Evolutionary conservation across 2,113 vertebrate species (phyloP).

Genomic region (Myotis brandtii): DNA sequence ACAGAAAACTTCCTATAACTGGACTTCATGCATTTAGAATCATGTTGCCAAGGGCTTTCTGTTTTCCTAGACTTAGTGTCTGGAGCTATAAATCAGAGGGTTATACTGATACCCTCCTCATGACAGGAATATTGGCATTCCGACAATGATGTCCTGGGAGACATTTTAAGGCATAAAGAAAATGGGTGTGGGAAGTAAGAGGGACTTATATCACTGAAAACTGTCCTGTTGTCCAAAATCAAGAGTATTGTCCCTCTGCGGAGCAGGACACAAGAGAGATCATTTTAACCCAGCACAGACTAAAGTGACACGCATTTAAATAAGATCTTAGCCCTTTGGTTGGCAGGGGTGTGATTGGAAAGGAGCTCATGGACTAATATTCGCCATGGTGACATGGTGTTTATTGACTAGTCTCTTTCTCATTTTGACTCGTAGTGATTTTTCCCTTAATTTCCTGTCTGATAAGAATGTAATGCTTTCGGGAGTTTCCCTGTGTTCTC

Average conservation of each 20-base stretch:
- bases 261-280: neutral
- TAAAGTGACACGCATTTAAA: neutral
- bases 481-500: neutral
- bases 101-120: neutral
- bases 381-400: neutral
- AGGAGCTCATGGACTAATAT: neutral
- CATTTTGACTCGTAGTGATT: neutral
- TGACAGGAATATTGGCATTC: neutral
- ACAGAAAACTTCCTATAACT: neutral
- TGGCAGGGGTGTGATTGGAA: neutral
- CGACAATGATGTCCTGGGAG: neutral
- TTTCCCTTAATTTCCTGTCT: neutral
- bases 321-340: too few relatives aligned
- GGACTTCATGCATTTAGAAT: neutral
- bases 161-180: neutral
- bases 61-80: too few relatives aligned
- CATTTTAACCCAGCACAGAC: neutral
- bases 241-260: neutral
- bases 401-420: neutral
- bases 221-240: neutral
- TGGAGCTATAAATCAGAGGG: neutral
- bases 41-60: neutral
- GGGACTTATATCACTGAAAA: neutral
- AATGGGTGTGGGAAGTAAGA: neutral
- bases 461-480: neutral